Conservation (phyloP, 1,140 invertebrate species). For the Saccostrea cuccullata region DNA sequence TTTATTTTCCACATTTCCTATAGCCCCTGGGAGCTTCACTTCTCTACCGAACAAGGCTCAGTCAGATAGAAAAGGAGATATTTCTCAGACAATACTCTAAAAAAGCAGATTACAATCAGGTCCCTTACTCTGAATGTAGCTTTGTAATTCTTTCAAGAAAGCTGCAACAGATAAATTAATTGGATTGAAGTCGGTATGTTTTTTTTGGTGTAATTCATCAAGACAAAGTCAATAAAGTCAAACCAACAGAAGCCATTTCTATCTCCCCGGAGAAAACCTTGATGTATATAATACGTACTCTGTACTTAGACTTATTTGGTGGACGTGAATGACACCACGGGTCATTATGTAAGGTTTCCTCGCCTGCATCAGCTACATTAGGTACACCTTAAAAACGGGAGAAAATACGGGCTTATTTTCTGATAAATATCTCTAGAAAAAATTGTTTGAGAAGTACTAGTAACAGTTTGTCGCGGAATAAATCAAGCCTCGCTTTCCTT, state of each 20-base stretch:
- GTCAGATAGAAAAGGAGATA: conserved; percentile 56
- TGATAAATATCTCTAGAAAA: conserved; percentile 11
- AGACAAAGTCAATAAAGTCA: conserved; percentile 47
- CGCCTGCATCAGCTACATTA: neutral
- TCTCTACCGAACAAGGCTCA: conserved; percentile 53
- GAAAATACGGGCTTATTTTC: neutral
- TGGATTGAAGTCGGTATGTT: conserved; percentile 48
- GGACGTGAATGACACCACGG: neutral
- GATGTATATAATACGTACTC: neutral
- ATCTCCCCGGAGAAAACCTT: neutral
- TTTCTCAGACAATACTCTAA: conserved; percentile 65
- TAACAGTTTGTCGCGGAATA: conserved; percentile 19
- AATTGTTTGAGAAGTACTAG: neutral
- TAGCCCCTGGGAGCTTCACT: conserved; percentile 48
- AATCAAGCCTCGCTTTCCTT: conserved; percentile 13
- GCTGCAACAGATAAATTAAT: conserved; percentile 49
- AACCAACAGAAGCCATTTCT: conserved; percentile 18
- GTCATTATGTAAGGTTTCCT: neutral
- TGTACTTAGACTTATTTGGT: neutral
- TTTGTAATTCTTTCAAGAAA: conserved; percentile 46
- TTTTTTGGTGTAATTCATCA: conserved; percentile 37
- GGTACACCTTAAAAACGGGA: neutral
- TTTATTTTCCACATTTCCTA: conserved; percentile 56
- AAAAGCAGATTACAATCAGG: conserved; percentile 48
- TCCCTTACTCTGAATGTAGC: conserved; percentile 42